A percentile compares a stretch with the other conserved stretches of the same genome.
Conservation (phyloP, 1,140 invertebrate species). For the Drosophila varians region DNA sequence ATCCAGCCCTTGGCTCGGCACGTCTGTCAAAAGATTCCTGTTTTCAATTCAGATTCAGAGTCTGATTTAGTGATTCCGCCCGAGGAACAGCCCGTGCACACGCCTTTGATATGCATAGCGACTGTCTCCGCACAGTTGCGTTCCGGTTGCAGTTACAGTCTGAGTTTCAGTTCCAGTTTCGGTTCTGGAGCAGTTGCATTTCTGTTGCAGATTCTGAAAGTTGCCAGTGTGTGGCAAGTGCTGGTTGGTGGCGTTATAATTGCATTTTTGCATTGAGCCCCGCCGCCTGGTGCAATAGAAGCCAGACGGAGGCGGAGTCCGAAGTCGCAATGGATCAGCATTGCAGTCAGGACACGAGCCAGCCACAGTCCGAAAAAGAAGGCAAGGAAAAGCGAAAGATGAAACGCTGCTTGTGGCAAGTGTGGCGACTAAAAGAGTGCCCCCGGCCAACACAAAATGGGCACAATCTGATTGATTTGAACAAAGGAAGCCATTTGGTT, state of each 20-base stretch:
- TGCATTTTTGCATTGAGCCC: constrained; percentile 65
- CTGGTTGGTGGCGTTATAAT: constrained; percentile 43
- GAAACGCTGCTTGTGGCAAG: constrained; percentile 1
- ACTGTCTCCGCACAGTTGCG: background rate
- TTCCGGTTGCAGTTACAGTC: background rate
- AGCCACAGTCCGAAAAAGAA: background rate
- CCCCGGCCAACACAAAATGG: background rate
- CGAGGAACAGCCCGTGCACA: background rate
- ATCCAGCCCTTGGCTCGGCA: constrained; percentile 20
- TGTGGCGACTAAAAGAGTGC: background rate
- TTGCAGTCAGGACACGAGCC: constrained; percentile 10
- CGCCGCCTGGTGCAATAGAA: constrained; percentile 2
- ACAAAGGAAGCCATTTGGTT: background rate
- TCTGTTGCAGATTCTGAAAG: no score
- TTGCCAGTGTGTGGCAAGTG: background rate
- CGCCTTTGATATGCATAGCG: constrained; percentile 39
- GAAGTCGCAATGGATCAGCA: constrained; percentile 17
- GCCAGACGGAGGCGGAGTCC: constrained; percentile 1
- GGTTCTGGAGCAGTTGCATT: constrained; percentile 3
- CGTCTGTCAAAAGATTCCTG: constrained; percentile 4
- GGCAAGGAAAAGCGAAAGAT: background rate
- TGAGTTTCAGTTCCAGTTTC: background rate
- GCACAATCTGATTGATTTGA: background rate
- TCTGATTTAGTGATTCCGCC: constrained; percentile 1
- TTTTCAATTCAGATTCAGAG: background rate